Evolutionary conservation across 2,113 vertebrate species (phyloP).

Genomic region (Gopherus evgoodei): DNA sequence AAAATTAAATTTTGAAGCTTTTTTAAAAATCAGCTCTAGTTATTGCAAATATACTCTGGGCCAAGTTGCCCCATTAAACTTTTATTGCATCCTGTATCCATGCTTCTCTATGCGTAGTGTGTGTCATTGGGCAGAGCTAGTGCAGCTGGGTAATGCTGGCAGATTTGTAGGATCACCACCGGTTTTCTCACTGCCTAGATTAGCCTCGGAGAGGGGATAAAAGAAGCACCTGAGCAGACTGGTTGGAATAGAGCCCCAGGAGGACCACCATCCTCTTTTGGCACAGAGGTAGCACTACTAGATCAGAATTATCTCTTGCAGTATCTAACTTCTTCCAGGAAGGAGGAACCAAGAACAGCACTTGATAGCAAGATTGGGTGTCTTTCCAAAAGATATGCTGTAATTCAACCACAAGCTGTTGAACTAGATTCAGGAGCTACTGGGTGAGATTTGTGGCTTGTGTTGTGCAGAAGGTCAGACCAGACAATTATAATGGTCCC

Average conservation of each 20-base stretch:
- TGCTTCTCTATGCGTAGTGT: background rate
- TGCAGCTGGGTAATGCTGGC: background rate
- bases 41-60: background rate
- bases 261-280: background rate
- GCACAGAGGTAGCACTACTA: background rate
- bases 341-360: background rate
- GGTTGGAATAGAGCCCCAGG: background rate
- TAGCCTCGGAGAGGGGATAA: background rate
- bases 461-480: background rate
- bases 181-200: background rate
- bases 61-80: background rate
- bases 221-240: background rate
- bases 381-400: background rate
- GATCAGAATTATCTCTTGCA: background rate
- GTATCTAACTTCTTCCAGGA: background rate
- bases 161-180: fast-evolving
- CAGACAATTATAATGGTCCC: background rate
- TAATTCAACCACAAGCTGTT: background rate
- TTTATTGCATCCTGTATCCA: background rate
- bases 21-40: background rate
- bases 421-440: background rate
- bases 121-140: background rate
- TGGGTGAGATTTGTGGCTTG: background rate
- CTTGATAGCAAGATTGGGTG: background rate
- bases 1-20: background rate